These are phyloP conservation scores for Naja naja DNA, from an alignment of 2,113 vertebrate genomes.

Conservation along the genomic window DNA sequence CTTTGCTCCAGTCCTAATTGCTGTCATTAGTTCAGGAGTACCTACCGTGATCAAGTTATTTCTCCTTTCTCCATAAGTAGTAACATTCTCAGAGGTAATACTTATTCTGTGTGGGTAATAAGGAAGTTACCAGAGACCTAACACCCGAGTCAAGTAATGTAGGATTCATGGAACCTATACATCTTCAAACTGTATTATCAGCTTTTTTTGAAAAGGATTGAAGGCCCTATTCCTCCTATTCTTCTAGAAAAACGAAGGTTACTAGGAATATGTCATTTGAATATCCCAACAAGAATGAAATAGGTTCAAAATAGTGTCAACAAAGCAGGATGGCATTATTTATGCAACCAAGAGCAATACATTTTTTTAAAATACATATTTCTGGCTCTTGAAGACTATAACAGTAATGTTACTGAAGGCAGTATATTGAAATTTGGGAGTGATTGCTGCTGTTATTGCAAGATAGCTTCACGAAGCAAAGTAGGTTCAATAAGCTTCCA, in stretches of 20 bases:
- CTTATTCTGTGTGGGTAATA: background rate
- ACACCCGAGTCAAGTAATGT: background rate
- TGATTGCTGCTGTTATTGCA: background rate
- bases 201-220: background rate
- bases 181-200: background rate
- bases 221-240: background rate
- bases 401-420: background rate
- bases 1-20: background rate
- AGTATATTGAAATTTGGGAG: background rate
- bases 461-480: background rate
- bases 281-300: background rate
- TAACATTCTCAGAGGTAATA: background rate
- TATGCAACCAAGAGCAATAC: background rate
- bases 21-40: background rate
- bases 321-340: background rate
- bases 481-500: background rate
- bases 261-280: background rate
- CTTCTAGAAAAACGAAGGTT: background rate
- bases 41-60: background rate
- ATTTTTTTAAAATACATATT: background rate
- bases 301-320: background rate
- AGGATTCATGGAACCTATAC: background rate
- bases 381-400: background rate
- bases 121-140: background rate
- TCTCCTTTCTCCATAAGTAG: background rate